Evolutionary conservation across 1,140 invertebrate species (phyloP).

Genomic region (Drosophila pseudoobscura): DNA sequence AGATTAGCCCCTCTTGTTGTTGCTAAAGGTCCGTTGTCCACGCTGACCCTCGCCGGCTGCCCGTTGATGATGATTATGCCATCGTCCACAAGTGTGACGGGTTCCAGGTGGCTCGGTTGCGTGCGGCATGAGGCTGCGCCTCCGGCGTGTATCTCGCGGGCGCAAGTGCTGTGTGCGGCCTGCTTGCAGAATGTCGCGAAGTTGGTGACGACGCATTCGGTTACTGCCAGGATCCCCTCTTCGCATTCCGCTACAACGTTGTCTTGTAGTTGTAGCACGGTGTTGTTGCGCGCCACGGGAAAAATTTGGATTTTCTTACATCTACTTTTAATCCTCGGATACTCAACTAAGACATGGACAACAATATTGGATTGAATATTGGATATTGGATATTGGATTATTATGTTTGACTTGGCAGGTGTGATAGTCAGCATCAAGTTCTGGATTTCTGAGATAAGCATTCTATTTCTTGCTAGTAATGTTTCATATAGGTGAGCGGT

Average conservation of each 20-base stretch:
- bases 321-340: background rate
- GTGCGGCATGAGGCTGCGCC: slow-evolving; percentile 1
- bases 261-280: background rate
- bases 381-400: too few species aligned
- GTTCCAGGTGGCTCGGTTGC: background rate
- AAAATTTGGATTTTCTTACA: too few species aligned
- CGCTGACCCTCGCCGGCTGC: slow-evolving; percentile 1
- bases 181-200: background rate
- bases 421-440: slow-evolving; percentile 32
- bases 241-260: background rate
- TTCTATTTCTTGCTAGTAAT: slow-evolving; percentile 19
- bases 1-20: slow-evolving; percentile 5
- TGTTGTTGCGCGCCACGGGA: background rate
- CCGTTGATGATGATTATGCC: slow-evolving; percentile 1
- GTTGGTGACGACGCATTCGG: background rate
- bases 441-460: slow-evolving; percentile 28
- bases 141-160: background rate
- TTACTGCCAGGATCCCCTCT: background rate
- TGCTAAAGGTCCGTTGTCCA: slow-evolving; percentile 6
- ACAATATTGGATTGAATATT: background rate
- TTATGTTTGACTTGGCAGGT: slow-evolving; percentile 12
- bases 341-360: background rate
- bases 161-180: background rate
- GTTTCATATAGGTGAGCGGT: slow-evolving; percentile 9
- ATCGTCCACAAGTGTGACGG: background rate